phyloP scores from a whole-genome alignment of 2,888 invertebrate genomes.

The Drosophila nigritarsus region DNA sequence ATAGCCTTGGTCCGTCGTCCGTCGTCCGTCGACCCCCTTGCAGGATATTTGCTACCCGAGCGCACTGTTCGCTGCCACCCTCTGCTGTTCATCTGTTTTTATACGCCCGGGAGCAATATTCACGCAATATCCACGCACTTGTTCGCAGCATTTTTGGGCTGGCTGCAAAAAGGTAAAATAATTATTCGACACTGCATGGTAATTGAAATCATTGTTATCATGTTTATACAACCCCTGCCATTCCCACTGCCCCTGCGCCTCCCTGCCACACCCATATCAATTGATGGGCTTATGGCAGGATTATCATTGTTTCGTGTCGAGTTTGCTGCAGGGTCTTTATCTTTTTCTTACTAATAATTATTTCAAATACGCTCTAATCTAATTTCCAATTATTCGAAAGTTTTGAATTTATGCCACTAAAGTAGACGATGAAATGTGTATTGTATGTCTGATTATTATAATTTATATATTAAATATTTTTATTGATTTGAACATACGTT shows the following conservation, averaged over 20 bases:
- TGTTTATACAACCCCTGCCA: constrained; percentile 46
- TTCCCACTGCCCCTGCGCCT: constrained; percentile 6
- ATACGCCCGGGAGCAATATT: constrained; percentile 84
- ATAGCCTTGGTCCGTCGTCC: constrained; percentile 67
- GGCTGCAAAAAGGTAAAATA: constrained; percentile 75
- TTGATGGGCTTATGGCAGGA: constrained; percentile 71
- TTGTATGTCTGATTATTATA: neutral
- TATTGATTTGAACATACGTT: neutral
- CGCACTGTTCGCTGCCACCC: constrained; percentile 1
- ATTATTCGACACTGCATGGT: constrained; percentile 82
- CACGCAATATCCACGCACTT: constrained; percentile 77
- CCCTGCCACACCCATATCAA: constrained; percentile 18
- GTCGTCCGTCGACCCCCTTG: constrained; percentile 6
- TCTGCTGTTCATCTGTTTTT: constrained; percentile 80
- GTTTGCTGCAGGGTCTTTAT: constrained; percentile 15
- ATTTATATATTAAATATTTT: neutral
- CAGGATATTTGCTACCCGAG: neutral
- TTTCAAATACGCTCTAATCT: constrained; percentile 34
- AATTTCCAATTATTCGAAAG: constrained; percentile 26
- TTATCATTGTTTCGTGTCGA: constrained; percentile 69
- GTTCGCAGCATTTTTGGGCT: constrained; percentile 52
- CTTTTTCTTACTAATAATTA: constrained; percentile 55
- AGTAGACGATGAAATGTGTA: neutral
- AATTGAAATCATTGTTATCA: constrained; percentile 83
- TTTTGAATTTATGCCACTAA: neutral